phyloP scores from a whole-genome alignment of 2,113 vertebrate species.

The Pedionomus torquatus region DNA sequence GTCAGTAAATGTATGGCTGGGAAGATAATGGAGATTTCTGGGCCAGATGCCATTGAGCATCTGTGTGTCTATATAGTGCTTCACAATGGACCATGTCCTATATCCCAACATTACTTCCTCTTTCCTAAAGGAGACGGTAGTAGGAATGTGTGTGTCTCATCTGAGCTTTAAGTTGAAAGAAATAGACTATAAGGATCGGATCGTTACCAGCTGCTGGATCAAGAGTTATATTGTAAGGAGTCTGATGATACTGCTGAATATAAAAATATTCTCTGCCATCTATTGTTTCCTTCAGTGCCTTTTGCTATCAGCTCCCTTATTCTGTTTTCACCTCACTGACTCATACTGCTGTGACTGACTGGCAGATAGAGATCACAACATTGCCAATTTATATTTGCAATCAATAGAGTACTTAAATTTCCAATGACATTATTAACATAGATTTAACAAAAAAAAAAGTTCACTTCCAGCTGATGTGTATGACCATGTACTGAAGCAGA shows the following conservation, averaged over 20 bases:
- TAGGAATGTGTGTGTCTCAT: not conserved
- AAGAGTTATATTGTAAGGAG: not conserved
- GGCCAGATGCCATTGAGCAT: not conserved
- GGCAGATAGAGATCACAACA: not conserved
- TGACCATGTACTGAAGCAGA: not conserved
- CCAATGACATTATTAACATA: not conserved
- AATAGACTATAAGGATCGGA: not conserved
- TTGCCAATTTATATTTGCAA: conserved; percentile 30
- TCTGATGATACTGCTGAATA: not conserved
- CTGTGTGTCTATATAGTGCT: not conserved
- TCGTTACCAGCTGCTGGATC: not conserved
- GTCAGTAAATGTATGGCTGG: not conserved
- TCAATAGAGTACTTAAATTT: conserved; percentile 30
- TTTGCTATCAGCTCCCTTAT: not conserved
- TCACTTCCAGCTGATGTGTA: conserved; percentile 40
- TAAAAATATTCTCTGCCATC: not conserved
- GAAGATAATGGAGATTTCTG: not conserved
- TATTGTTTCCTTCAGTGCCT: not conserved
- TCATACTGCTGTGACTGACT: not conserved
- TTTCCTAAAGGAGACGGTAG: not conserved
- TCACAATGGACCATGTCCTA: not conserved
- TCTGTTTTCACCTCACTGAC: not conserved
- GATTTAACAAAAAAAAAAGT: conserved; percentile 40
- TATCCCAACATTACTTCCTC: not conserved
- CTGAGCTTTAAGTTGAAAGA: not conserved